Percentiles rank a stretch among this genome's conserved stretches.
Conservation (phyloP, 2,888 invertebrate genomes). For the Aphodius granarius region DNA sequence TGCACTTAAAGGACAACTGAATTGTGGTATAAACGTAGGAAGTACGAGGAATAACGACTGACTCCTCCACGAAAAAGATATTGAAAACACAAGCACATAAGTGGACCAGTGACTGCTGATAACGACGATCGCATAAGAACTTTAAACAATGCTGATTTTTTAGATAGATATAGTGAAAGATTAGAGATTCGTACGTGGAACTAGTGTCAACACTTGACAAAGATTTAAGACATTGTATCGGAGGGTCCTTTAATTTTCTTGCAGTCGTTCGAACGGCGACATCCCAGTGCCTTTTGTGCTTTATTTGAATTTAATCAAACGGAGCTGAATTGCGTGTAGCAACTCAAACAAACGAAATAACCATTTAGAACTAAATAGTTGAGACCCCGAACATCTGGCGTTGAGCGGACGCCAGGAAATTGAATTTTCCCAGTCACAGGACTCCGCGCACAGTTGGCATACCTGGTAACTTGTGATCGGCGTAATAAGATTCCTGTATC, state of each 20-base stretch:
- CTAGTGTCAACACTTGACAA: too few relatives aligned
- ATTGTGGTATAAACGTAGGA: conserved; percentile 6
- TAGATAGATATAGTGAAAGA: not conserved
- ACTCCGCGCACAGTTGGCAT: conserved; percentile 30
- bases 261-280: not conserved
- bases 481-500: conserved; percentile 12
- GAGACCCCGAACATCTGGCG: conserved; percentile 35
- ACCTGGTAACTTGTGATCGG: conserved; percentile 30
- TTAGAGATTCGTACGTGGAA: not conserved
- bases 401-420: conserved; percentile 34
- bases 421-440: conserved; percentile 35
- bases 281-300: conserved; percentile 21
- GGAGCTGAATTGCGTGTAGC: conserved; percentile 8
- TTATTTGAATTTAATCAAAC: conserved; percentile 24
- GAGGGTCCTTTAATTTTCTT: too few relatives aligned
- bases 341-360: conserved; percentile 30
- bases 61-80: conserved; percentile 7
- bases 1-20: conserved; percentile 13
- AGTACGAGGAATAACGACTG: conserved; percentile 6
- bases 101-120: conserved; percentile 1
- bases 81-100: conserved; percentile 7
- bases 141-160: too few relatives aligned
- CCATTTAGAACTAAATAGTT: conserved; percentile 37
- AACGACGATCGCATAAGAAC: not conserved
- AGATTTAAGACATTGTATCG: too few relatives aligned